These are phyloP conservation scores for Theristicus caerulescens DNA, from an alignment of 2,113 vertebrate genomes.

Conservation along the genomic window DNA sequence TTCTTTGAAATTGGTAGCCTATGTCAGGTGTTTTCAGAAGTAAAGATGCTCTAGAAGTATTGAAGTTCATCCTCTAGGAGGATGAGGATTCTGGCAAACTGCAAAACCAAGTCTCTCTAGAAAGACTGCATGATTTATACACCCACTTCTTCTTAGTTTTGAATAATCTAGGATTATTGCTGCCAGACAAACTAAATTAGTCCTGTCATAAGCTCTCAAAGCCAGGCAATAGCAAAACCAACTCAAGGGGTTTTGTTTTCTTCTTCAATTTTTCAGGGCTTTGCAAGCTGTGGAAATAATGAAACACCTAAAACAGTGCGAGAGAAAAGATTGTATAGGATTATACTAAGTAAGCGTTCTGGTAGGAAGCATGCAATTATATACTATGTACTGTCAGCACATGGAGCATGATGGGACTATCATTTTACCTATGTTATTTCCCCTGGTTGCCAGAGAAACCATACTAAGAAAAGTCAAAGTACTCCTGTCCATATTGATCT, in stretches of 20 bases:
- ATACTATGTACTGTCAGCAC: slow-evolving; percentile 35
- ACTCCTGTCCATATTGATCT: slow-evolving; percentile 37
- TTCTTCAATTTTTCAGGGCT: not conserved
- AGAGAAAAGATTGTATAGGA: slow-evolving; percentile 7
- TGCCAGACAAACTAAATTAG: slow-evolving; percentile 39
- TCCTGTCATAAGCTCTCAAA: slow-evolving; percentile 42
- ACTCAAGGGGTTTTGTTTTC: slow-evolving; percentile 16
- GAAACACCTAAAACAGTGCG: not conserved
- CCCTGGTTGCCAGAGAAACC: slow-evolving; percentile 61
- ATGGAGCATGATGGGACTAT: slow-evolving; percentile 38
- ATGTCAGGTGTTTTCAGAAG: not conserved
- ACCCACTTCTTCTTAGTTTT: slow-evolving; percentile 29
- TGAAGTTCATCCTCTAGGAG: not conserved
- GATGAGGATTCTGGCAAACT: not conserved
- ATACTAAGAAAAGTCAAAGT: slow-evolving; percentile 34
- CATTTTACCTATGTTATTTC: slow-evolving; percentile 54
- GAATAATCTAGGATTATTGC: slow-evolving; percentile 33
- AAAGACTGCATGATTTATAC: slow-evolving; percentile 14
- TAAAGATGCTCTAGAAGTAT: not conserved
- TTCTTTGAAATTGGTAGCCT: not conserved
- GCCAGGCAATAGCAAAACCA: not conserved
- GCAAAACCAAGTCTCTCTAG: not conserved
- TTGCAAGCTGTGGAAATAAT: slow-evolving; percentile 33
- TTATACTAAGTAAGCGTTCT: slow-evolving; percentile 50
- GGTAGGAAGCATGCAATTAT: slow-evolving; percentile 50